A percentile compares a stretch with the other conserved stretches of the same genome.
Conservation (phyloP, 2,113 vertebrate species). For the Macrotis lagotis region DNA sequence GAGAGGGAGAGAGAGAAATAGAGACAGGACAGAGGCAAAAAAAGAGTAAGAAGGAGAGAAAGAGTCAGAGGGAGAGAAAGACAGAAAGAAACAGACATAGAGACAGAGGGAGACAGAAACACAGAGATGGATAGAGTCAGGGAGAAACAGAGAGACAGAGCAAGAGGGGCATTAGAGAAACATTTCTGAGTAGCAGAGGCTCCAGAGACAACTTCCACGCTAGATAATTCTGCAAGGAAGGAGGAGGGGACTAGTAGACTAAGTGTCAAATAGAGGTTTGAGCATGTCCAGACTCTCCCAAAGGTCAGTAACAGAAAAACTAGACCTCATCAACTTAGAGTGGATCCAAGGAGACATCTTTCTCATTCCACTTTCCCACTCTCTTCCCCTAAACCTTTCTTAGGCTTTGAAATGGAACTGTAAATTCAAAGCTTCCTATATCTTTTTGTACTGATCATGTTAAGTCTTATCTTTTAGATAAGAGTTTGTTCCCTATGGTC, state of each 20-base stretch:
- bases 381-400: background rate
- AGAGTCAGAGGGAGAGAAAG: background rate
- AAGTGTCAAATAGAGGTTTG: background rate
- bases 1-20: background rate
- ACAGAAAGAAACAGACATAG: background rate
- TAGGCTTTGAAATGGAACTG: background rate
- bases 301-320: background rate
- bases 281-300: background rate
- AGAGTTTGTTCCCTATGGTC: background rate
- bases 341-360: background rate
- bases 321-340: background rate
- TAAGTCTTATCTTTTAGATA: background rate
- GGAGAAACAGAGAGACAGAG: background rate
- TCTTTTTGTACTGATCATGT: background rate
- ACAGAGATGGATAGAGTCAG: too few species aligned
- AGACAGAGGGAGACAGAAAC: too few species aligned
- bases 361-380: background rate
- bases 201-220: background rate
- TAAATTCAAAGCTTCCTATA: background rate
- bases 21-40: too few species aligned
- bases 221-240: background rate
- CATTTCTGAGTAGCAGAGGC: background rate
- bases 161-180: too few species aligned
- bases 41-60: background rate
- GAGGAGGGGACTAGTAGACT: background rate